phyloP scores from a whole-genome alignment of 2,113 vertebrate genomes.

The Vidua chalybeata region DNA sequence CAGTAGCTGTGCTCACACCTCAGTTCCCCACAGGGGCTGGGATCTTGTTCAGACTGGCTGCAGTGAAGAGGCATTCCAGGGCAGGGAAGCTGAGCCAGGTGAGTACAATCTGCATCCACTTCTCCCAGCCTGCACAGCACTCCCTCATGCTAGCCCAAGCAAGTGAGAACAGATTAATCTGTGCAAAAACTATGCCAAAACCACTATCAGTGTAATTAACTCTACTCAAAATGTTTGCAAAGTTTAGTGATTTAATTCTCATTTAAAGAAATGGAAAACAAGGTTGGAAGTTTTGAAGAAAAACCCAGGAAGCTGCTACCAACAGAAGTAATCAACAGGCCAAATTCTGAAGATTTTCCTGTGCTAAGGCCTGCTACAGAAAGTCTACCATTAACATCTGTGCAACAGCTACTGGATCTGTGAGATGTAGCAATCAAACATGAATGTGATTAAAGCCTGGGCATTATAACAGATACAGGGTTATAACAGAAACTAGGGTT shows the following conservation, averaged over 20 bases:
- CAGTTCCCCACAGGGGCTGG: not conserved
- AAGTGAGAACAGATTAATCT: slow-evolving; percentile 6
- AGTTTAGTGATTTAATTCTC: not conserved
- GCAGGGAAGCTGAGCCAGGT: not conserved
- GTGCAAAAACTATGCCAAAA: slow-evolving; percentile 12
- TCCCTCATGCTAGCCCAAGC: not conserved
- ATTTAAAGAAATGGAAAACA: not conserved
- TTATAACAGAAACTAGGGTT: not conserved
- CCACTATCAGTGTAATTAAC: not conserved
- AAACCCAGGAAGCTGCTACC: not conserved
- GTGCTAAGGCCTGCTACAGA: not conserved
- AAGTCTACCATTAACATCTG: not conserved
- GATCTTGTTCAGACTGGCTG: slow-evolving; percentile 28
- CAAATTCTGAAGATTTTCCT: not conserved
- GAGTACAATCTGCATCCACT: not conserved
- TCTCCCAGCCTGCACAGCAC: not conserved
- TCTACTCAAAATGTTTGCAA: not conserved
- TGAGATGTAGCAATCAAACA: not conserved
- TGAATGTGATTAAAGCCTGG: not conserved
- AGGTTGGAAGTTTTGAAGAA: not conserved
- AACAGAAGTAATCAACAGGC: not conserved
- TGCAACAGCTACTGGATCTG: not conserved
- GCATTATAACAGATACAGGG: too few species aligned
- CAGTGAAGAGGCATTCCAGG: not conserved
- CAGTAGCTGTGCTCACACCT: not conserved